A percentile compares a stretch with the other conserved stretches of the same genome.
These are phyloP conservation scores for Octodon degus DNA, from an alignment of 2,113 vertebrate genomes.

Conservation along the genomic window DNA sequence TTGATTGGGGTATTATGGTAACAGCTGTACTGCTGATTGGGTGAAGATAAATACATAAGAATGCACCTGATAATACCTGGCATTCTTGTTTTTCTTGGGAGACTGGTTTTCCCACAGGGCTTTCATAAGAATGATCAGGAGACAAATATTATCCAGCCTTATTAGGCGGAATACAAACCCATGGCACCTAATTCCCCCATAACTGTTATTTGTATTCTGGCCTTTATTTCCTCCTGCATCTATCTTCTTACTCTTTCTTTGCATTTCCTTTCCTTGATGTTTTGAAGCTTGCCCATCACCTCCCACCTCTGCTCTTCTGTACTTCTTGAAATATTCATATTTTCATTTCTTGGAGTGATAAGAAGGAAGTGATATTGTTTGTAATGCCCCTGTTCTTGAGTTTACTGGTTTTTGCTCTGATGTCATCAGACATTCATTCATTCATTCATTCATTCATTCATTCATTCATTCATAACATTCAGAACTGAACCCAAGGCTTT, in stretches of 20 bases:
- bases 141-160: neutral
- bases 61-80: slow-evolving; percentile 55
- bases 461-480: neutral
- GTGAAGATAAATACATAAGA: slow-evolving; percentile 67
- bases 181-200: neutral
- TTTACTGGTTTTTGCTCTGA: neutral
- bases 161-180: neutral
- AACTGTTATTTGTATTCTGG: neutral
- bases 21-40: slow-evolving; percentile 65
- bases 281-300: neutral
- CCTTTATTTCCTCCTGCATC: neutral
- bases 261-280: neutral
- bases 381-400: neutral
- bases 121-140: neutral
- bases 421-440: neutral
- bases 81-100: slow-evolving; percentile 23
- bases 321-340: neutral
- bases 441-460: neutral
- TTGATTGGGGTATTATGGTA: slow-evolving; percentile 75
- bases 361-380: neutral
- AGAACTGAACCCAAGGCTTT: neutral
- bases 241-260: neutral
- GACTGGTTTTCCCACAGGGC: neutral
- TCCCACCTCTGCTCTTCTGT: neutral
- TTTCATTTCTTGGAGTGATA: neutral